Base-by-base conservation (phyloP, 1,140 invertebrate species). In the Radopholus similis region DNA sequence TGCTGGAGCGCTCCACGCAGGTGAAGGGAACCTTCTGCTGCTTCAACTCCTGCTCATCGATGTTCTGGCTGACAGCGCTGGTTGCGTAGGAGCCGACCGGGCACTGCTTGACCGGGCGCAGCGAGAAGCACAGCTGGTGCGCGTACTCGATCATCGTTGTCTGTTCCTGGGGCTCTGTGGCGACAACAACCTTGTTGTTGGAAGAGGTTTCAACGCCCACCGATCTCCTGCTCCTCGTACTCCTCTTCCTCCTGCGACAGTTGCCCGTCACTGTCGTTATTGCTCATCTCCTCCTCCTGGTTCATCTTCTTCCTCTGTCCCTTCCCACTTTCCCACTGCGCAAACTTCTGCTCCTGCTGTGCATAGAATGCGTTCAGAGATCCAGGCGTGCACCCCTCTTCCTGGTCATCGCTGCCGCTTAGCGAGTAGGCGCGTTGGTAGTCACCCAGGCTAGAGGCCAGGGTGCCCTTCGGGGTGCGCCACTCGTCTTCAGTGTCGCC, bases 111-210 rank as follows among this genome's bases (percentile, higher is more conserved):
- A 76, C 55, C 4, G 77, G 66, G 21, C 66, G 28, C 18, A 37
- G 63, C 40, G 69, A 64, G 65, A 79, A 76, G 66, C 77, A 79
- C 11, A 81, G 37, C 38, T 67, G 62, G 55, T 78, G 57, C 11
- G 37, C 62, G 35, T 63, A 30, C 23, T 64, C 9, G 26, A 76
- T 65, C 38, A 69, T 26, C 13, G 32, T 4, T 18, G 66, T 67
- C 54, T 71, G 21, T 13, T 23, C 4, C 9, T 44, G 30, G 26
- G 66, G 67, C 18, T 71, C 64, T 66, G 18, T n/a, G n/a, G n/a
- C n/a, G n/a, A n/a, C n/a, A n/a, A n/a, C n/a, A n/a, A n/a, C n/a
- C n/a, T n/a, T n/a, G n/a, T n/a, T n/a, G n/a, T n/a, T n/a, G n/a
- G 23, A 11, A 8, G 2, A 21, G 1, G 2, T 40, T 37, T 42